phyloP scores from a whole-genome alignment of 2,888 invertebrate species.

The Chloroclysta siterata region DNA sequence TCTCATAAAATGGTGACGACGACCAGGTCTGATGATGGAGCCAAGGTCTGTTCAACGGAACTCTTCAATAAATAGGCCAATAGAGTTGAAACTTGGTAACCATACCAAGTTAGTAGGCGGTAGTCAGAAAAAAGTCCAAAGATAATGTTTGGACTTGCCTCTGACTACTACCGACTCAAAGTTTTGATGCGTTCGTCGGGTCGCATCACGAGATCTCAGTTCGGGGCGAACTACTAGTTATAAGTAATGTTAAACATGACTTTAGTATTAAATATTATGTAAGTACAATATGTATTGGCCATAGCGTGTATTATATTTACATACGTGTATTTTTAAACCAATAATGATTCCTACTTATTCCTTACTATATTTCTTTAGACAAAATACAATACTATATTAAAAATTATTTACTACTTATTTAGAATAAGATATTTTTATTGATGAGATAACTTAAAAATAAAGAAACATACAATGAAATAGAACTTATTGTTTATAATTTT shows the following conservation, averaged over 20 bases:
- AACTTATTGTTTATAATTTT: constrained; percentile 19
- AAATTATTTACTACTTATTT: not conserved
- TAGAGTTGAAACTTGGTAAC: too few species aligned
- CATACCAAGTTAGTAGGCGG: too few species aligned
- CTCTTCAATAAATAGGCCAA: too few species aligned
- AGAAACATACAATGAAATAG: constrained; percentile 7
- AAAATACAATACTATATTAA: not conserved
- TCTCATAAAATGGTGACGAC: too few species aligned
- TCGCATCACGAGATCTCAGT: too few species aligned
- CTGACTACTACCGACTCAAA: too few species aligned
- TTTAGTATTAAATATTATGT: constrained; percentile 15
- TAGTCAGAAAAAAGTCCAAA: too few species aligned
- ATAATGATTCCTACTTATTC: not conserved
- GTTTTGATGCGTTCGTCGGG: too few species aligned
- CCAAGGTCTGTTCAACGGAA: too few species aligned
- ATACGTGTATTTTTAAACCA: constrained; percentile 1
- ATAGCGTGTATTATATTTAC: constrained; percentile 9
- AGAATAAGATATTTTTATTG: not conserved
- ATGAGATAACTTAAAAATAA: constrained; percentile 12
- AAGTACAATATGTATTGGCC: not conserved
- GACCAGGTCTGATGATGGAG: too few species aligned
- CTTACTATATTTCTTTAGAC: not conserved
- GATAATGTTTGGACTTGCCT: too few species aligned
- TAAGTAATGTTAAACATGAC: constrained; percentile 59
- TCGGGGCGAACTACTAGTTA: too few species aligned